Evolutionary conservation across 92 coral and sea anemone species (phyloP).

Genomic region (Pocillopora grandis): DNA sequence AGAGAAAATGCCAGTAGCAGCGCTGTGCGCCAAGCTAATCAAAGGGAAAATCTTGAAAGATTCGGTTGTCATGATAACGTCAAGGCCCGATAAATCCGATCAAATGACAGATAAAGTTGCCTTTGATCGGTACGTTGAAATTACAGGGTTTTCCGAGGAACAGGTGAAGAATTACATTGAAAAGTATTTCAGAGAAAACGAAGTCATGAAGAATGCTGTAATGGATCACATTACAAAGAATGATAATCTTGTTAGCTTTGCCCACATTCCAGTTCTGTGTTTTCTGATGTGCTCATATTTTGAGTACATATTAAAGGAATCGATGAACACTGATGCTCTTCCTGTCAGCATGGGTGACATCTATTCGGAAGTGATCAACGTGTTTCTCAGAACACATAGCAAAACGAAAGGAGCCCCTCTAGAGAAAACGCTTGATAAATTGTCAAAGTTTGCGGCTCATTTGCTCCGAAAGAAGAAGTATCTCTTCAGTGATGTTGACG

Average conservation of each 20-base stretch:
- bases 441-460: conserved; percentile 43
- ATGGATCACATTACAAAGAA: conserved; percentile 40
- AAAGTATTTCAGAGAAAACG: conserved; percentile 41
- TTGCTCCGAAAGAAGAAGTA: conserved; percentile 22
- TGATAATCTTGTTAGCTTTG: conserved; percentile 50
- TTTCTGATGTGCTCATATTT: conserved; percentile 14
- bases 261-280: conserved; percentile 50
- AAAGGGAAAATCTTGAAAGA: conserved; percentile 35
- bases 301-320: conserved; percentile 1
- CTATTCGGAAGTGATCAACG: conserved; percentile 24
- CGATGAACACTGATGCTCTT: conserved; percentile 9
- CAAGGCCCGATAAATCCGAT: conserved; percentile 10
- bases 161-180: conserved; percentile 50
- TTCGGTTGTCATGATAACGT: conserved; percentile 31
- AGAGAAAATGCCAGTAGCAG: conserved; percentile 13
- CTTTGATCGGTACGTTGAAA: conserved; percentile 56
- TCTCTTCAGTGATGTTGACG: conserved; percentile 14
- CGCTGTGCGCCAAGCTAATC: conserved; percentile 49
- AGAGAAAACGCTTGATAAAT: conserved; percentile 29
- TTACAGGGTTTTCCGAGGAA: conserved; percentile 59
- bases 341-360: conserved; percentile 41
- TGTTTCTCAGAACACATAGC: conserved; percentile 25
- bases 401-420: background rate
- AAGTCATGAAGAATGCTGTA: conserved; percentile 25
- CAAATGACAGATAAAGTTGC: background rate